These are phyloP conservation scores for Monopterus albus DNA, from an alignment of 2,113 vertebrate genomes.

Conservation along the genomic window DNA sequence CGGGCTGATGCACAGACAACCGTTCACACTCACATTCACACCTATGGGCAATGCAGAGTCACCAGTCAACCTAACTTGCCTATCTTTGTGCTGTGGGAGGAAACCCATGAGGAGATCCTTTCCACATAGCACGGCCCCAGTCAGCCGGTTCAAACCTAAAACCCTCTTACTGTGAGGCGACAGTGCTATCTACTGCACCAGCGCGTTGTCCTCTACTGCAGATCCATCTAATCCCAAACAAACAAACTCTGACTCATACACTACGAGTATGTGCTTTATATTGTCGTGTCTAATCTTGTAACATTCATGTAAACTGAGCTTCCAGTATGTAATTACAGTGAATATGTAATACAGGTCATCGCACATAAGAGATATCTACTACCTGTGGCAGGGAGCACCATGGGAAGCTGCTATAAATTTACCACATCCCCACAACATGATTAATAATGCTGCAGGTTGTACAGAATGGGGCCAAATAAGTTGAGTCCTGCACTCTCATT, in stretches of 20 bases:
- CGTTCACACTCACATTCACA: no score
- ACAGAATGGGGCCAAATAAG: constrained; percentile 73
- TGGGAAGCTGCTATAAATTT: constrained; percentile 27
- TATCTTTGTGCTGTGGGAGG: no score
- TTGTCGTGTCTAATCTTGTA: not conserved
- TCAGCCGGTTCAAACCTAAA: no score
- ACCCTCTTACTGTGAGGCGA: no score
- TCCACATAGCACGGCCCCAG: no score
- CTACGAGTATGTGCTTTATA: not conserved
- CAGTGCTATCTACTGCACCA: no score
- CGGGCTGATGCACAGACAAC: no score
- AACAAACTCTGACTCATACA: constrained; percentile 11
- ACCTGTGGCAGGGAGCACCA: constrained; percentile 9
- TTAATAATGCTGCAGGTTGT: constrained; percentile 63
- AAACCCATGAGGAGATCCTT: no score
- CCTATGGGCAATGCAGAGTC: no score
- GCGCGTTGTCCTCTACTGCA: not conserved
- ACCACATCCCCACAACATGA: constrained; percentile 39
- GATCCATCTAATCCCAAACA: not conserved
- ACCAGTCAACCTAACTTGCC: no score
- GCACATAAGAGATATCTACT: constrained; percentile 26
- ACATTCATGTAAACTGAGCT: constrained; percentile 1
- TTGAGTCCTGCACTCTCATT: constrained; percentile 31
- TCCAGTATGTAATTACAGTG: constrained; percentile 23
- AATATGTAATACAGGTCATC: constrained; percentile 16